phyloP scores from a whole-genome alignment of 2,797 vertebrate genomes.

The Fistularia tabacaria region DNA sequence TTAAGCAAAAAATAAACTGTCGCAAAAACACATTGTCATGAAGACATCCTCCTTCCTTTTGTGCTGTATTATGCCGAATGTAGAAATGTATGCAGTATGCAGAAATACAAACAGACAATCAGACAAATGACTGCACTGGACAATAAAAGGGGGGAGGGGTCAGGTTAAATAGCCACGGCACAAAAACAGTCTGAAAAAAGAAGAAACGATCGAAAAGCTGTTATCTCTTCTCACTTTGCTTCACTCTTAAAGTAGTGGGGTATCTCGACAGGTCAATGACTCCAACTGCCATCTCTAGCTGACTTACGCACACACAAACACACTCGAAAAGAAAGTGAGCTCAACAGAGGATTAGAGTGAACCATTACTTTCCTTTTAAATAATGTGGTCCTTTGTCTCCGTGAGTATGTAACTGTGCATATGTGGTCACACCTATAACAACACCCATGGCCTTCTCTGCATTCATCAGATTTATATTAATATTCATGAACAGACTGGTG shows the following conservation, averaged over 20 bases:
- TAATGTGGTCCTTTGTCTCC: constrained; percentile 22
- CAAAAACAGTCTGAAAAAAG: constrained; percentile 3
- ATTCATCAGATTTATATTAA: constrained; percentile 63
- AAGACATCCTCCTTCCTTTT: no score
- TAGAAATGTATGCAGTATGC: no score
- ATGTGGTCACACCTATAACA: constrained; percentile 28
- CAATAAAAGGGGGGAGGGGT: background rate
- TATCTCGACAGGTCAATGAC: constrained; percentile 26
- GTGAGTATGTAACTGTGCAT: constrained; percentile 7
- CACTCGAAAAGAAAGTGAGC: constrained; percentile 15
- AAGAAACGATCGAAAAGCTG: constrained; percentile 6
- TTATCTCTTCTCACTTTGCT: background rate
- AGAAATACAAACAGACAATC: no score
- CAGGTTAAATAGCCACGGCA: constrained; percentile 3
- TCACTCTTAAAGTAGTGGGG: constrained; percentile 16
- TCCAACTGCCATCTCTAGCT: constrained; percentile 10
- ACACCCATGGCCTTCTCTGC: constrained; percentile 38
- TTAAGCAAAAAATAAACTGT: no score
- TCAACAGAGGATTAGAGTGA: constrained; percentile 23
- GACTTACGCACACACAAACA: background rate
- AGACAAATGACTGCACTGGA: no score
- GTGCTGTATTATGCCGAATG: no score
- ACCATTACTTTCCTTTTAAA: background rate
- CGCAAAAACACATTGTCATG: no score
- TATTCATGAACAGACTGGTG: constrained; percentile 72